Conservation (phyloP, 2,888 invertebrate genomes). For the Cetonia aurata region DNA sequence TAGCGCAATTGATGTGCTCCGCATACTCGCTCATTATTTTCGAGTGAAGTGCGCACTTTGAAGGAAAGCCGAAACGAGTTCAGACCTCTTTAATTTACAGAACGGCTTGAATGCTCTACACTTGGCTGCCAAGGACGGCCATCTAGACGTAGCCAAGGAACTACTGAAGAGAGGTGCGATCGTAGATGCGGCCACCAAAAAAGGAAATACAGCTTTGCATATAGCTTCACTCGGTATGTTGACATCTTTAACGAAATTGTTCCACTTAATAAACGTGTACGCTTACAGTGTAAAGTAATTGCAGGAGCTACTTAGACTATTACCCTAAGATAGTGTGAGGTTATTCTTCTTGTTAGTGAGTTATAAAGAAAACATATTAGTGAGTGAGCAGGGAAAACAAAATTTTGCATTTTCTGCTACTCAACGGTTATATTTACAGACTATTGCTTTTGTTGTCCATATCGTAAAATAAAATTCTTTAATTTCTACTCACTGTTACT, state of each 20-base stretch:
- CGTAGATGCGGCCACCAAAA: slow-evolving; percentile 97
- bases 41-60: neutral
- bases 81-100: slow-evolving; percentile 67
- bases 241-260: neutral
- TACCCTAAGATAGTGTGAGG: too few relatives aligned
- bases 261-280: too few relatives aligned
- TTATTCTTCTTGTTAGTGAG: too few relatives aligned
- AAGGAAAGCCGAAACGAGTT: slow-evolving; percentile 6
- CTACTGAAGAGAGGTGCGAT: slow-evolving; percentile 90
- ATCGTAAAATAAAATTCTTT: too few relatives aligned
- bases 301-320: too few relatives aligned
- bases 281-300: too few relatives aligned
- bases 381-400: too few relatives aligned
- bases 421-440: too few relatives aligned
- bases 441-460: too few relatives aligned
- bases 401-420: too few relatives aligned
- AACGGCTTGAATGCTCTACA: slow-evolving; percentile 98
- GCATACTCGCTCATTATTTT: slow-evolving; percentile 3
- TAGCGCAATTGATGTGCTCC: slow-evolving; percentile 1
- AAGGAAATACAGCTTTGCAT: slow-evolving; percentile 96
- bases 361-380: too few relatives aligned
- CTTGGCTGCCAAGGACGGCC: slow-evolving; percentile 97
- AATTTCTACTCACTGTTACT: too few relatives aligned
- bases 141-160: slow-evolving; percentile 92
- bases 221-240: slow-evolving; percentile 85